Conservation (phyloP, 2,888 invertebrate species). For the Diadromus collaris region DNA sequence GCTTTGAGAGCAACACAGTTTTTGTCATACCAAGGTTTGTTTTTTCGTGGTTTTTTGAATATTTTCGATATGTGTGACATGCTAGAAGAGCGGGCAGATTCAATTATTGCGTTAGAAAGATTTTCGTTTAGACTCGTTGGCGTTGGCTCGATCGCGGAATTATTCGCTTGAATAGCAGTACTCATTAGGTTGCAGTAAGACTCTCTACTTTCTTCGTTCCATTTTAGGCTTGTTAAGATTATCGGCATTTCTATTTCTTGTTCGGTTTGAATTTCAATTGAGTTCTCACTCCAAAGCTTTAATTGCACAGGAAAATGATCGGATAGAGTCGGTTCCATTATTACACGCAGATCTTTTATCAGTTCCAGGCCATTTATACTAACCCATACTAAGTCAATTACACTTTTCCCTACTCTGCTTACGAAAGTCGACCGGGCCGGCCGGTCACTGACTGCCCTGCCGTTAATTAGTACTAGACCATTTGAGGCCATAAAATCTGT, state of each 20-base stretch:
- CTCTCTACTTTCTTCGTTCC: neutral
- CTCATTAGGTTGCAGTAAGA: slow-evolving; percentile 1
- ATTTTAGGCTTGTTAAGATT: neutral
- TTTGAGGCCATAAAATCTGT: slow-evolving; percentile 16
- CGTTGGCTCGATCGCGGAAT: neutral
- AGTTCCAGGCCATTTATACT: neutral
- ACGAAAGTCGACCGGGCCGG: slow-evolving; percentile 16
- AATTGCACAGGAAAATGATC: slow-evolving; percentile 21
- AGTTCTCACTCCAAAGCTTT: slow-evolving; percentile 10
- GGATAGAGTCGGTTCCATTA: slow-evolving; percentile 1
- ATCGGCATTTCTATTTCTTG: neutral
- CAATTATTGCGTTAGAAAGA: neutral
- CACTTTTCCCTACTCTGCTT: neutral
- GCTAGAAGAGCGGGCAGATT: neutral
- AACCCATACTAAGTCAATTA: slow-evolving; percentile 20
- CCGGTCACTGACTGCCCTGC: slow-evolving; percentile 24
- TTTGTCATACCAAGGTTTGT: slow-evolving; percentile 15
- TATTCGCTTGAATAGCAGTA: neutral
- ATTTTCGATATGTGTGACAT: neutral
- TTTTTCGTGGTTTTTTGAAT: slow-evolving; percentile 1
- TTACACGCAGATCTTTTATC: slow-evolving; percentile 16
- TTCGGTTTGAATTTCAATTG: neutral
- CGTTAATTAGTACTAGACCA: slow-evolving; percentile 14
- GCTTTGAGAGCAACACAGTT: neutral
- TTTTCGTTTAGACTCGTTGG: slow-evolving; percentile 1